These are phyloP conservation scores for Raja brachyura DNA, from an alignment of 2,113 vertebrate species.

Conservation along the genomic window DNA sequence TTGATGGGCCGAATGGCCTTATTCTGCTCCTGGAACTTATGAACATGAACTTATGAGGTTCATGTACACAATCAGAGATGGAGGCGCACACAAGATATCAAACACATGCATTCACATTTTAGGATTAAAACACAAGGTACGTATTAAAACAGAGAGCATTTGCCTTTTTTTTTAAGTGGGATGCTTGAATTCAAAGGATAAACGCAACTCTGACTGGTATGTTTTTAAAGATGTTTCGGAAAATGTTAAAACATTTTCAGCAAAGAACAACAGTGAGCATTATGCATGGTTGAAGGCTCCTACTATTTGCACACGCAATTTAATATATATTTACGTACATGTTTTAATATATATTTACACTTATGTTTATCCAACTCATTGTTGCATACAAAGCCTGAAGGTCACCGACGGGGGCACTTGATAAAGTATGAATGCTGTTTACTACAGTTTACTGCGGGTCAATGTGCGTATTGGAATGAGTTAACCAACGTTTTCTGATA, in stretches of 20 bases:
- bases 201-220: background rate
- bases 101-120: background rate
- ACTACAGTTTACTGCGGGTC: background rate
- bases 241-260: background rate
- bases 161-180: background rate
- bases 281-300: background rate
- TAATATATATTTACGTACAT: too few species aligned
- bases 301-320: background rate
- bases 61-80: too few species aligned
- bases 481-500: background rate
- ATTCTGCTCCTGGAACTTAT: too few species aligned
- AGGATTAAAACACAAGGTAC: background rate
- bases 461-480: background rate
- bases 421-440: constrained; percentile 11
- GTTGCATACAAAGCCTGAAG: background rate
- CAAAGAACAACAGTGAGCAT: background rate
- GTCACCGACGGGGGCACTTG: background rate
- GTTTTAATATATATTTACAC: background rate
- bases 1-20: too few species aligned
- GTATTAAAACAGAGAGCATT: background rate
- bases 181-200: background rate
- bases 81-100: too few species aligned
- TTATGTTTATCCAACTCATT: background rate
- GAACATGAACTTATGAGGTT: too few species aligned
- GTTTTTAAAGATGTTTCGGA: background rate